phyloP scores from a whole-genome alignment of 2,888 invertebrate species.

The Lasioglossum calceatum region DNA sequence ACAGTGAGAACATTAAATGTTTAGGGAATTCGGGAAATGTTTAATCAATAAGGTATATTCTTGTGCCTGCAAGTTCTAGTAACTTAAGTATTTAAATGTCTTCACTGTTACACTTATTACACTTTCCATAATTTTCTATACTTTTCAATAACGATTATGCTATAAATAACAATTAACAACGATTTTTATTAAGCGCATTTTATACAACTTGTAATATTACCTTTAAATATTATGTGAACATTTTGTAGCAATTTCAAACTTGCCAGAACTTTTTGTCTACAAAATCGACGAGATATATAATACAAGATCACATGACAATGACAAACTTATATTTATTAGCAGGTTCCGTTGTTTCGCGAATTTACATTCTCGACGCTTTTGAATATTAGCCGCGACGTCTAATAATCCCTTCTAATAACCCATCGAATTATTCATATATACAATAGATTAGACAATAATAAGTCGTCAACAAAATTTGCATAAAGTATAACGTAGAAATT shows the following conservation, averaged over 20 bases:
- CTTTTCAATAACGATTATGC: neutral
- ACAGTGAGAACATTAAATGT: no score
- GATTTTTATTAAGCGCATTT: conserved; percentile 12
- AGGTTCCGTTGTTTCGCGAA: neutral
- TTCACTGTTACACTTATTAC: no score
- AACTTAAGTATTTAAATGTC: no score
- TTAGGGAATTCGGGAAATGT: no score
- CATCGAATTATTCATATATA: neutral
- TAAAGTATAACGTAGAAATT: neutral
- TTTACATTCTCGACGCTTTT: neutral
- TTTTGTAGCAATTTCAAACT: conserved; percentile 12
- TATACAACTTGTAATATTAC: conserved; percentile 7
- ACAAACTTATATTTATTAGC: neutral
- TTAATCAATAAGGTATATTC: no score
- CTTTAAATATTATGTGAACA: conserved; percentile 21
- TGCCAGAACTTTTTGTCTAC: conserved; percentile 10
- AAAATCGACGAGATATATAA: conserved; percentile 36
- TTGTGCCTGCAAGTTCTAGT: no score
- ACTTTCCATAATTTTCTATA: neutral
- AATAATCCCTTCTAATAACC: neutral
- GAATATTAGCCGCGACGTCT: neutral
- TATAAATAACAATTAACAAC: conserved; percentile 2
- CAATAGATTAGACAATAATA: neutral
- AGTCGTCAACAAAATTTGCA: neutral
- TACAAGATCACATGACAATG: neutral